Percentiles rank a stretch among this genome's conserved stretches.
These are phyloP conservation scores for Poecile atricapillus DNA, from an alignment of 2,113 vertebrate genomes.

Conservation along the genomic window DNA sequence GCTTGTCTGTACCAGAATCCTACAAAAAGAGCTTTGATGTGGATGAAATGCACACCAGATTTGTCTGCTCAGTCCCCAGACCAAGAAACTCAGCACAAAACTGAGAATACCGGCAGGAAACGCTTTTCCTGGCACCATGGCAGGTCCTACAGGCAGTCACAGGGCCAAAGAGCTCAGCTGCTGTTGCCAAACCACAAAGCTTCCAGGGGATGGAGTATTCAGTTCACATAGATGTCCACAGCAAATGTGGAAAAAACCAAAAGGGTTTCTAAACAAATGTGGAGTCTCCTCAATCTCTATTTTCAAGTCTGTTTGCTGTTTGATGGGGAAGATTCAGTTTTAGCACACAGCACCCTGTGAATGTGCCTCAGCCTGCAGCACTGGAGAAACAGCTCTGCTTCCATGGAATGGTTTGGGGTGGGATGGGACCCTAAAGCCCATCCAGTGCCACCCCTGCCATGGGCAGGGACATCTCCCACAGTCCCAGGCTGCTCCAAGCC, in stretches of 20 bases:
- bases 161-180: neutral
- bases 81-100: neutral
- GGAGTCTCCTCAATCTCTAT: neutral
- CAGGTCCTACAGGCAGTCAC: neutral
- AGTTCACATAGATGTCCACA: rapidly evolving
- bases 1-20: neutral
- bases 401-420: neutral
- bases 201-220: too few relatives aligned
- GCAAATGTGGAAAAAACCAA: rapidly evolving
- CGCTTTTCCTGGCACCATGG: rapidly evolving
- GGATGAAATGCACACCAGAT: neutral
- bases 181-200: neutral
- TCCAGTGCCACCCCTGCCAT: neutral
- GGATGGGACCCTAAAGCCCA: neutral
- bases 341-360: neutral
- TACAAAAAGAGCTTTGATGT: rapidly evolving
- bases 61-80: neutral
- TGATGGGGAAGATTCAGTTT: neutral
- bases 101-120: rapidly evolving
- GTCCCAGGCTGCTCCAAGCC: neutral
- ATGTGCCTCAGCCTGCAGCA: rapidly evolving
- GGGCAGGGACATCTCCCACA: neutral
- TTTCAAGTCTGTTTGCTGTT: neutral
- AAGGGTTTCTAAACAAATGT: neutral
- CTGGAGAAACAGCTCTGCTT: neutral